Base-by-base conservation (phyloP, 1,140 invertebrate species). In the Frieseomelitta varia region DNA sequence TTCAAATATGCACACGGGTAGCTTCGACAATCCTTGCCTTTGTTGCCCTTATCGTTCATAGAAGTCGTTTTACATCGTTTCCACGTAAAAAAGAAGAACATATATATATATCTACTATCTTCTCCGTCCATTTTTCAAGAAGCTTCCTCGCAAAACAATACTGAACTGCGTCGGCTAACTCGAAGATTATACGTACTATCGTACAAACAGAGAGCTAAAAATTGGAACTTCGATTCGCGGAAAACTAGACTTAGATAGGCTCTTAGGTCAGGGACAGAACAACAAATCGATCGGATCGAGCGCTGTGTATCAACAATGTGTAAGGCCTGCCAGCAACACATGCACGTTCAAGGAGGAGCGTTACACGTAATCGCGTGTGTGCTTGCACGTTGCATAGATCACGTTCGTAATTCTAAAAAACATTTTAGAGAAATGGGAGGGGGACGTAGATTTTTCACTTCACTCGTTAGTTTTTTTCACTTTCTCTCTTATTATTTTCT, bases 181-280 rank as follows among this genome's bases (percentile, higher is more conserved):
- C 58, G 58, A 3, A 12, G 11, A 12, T n/a, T 11, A 68, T n/a
- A 65, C 15, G 30, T 30, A 30, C 24, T 68, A 11, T 8, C 34
- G 10, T 53, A 27, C n/a, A 34, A 67, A 76, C 6, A 61, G 2
- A 8, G 4, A 47, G 21, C n/a, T 72, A 27, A 63, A 69, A 76
- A 77, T 77, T 69, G 24, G 34, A 58, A 19, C 19, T 61, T n/a
- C 10, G 61, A 79, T 78, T 78, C 75, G 39, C 81, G 30, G 71
- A 71, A 53, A 69, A 61, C 19, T 71, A 71, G 75, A 83, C 65
- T 83, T 56, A 34, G 55, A 78, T 30, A 63, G 1, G 12, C 0
- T 51, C 55, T 83, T 89, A 90, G 89, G 89, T 89, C 88, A 87
- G 81, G 87, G 82, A 87, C 85, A 87, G 72, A 76, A 73, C 74